Evolutionary conservation across 2,797 vertebrate genomes (phyloP).

Genomic region (Parambassis ranga): DNA sequence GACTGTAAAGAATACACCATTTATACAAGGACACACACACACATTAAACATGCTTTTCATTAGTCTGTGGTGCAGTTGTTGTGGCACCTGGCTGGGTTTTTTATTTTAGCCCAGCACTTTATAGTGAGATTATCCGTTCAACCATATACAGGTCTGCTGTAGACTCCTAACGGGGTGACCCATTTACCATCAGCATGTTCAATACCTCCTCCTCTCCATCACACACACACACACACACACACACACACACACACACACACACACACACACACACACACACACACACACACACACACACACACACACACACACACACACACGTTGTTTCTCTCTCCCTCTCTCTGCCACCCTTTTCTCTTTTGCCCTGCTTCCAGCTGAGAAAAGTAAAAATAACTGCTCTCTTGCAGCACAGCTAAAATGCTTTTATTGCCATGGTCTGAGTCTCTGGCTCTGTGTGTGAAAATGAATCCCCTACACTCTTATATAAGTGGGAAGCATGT

Average conservation of each 20-base stretch:
- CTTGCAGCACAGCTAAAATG: slow-evolving; percentile 52
- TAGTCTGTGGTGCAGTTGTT: neutral
- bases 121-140: slow-evolving; percentile 13
- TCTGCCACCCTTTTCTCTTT: slow-evolving; percentile 53
- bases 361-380: slow-evolving; percentile 65
- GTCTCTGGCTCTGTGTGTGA: slow-evolving; percentile 39
- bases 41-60: slow-evolving; percentile 12
- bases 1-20: slow-evolving; percentile 28
- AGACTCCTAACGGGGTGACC: slow-evolving; percentile 68
- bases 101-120: slow-evolving; percentile 18
- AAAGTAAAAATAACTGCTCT: slow-evolving; percentile 75
- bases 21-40: neutral
- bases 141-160: slow-evolving; percentile 40
- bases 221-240: neutral
- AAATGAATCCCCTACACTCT: slow-evolving; percentile 31
- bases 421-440: slow-evolving; percentile 51
- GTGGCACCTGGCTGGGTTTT: slow-evolving; percentile 31
- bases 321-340: slow-evolving; percentile 2
- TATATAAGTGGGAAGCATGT: slow-evolving; percentile 32
- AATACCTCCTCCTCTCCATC: slow-evolving; percentile 40
- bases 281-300: neutral
- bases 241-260: neutral
- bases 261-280: neutral
- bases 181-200: slow-evolving; percentile 63
- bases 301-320: neutral